Conservation (phyloP, 1,140 invertebrate genomes). For the Bicyclus anynana region DNA sequence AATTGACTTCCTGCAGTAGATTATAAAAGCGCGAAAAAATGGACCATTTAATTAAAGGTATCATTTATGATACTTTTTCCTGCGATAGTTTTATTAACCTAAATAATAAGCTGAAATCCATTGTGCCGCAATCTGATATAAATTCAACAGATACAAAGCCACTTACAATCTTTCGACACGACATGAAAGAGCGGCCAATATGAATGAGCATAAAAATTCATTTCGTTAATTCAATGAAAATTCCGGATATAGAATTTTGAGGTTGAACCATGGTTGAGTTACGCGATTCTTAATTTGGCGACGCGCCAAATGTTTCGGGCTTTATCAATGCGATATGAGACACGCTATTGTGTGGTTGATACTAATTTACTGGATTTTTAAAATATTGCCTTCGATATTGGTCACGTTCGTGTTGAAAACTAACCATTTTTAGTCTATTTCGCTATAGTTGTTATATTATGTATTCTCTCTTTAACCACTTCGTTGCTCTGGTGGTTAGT, state of each 20-base stretch:
- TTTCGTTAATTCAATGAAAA: constrained; percentile 28
- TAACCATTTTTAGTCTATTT: neutral
- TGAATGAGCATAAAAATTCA: constrained; percentile 19
- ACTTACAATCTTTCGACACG: neutral
- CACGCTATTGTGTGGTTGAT: constrained; percentile 25
- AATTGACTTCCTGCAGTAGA: no score
- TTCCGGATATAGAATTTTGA: constrained; percentile 22
- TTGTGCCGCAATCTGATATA: no score
- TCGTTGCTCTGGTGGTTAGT: no score
- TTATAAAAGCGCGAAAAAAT: no score
- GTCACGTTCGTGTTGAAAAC: constrained; percentile 11
- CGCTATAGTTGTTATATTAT: neutral
- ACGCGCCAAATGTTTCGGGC: constrained; percentile 22
- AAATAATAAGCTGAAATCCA: no score
- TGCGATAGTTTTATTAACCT: no score
- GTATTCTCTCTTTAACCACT: no score
- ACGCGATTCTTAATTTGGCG: constrained; percentile 29
- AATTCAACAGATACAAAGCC: no score
- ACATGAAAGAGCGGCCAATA: neutral
- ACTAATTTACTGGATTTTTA: constrained; percentile 27
- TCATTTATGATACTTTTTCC: no score
- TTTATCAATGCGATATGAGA: constrained; percentile 28
- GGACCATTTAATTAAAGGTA: no score
- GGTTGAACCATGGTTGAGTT: constrained; percentile 23
- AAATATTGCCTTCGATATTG: constrained; percentile 21